A percentile compares a stretch with the other conserved stretches of the same genome.
Evolutionary conservation across 2,113 vertebrate species (phyloP).

Genomic region (Shinisaurus crocodilurus): DNA sequence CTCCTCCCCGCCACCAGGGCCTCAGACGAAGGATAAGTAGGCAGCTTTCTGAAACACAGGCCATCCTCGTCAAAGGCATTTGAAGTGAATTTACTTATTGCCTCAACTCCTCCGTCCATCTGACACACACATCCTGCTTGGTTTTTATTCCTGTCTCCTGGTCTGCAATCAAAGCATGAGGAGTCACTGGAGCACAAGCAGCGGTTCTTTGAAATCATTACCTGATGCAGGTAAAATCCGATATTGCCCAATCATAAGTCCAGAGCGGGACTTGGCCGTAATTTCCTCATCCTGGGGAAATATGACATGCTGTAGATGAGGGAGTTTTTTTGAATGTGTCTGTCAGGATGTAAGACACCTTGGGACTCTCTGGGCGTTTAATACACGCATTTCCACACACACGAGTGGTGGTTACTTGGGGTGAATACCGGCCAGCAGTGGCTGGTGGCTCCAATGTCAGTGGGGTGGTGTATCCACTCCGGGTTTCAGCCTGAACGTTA

Average conservation of each 20-base stretch:
- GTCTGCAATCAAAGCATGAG: conserved; percentile 30
- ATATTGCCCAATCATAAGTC: not conserved
- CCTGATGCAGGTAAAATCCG: not conserved
- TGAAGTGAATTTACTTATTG: conserved; percentile 53
- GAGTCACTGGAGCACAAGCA: conserved; percentile 45
- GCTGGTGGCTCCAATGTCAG: no score
- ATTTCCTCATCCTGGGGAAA: not conserved
- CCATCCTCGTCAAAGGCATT: conserved; percentile 3
- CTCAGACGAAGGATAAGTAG: fast-evolving
- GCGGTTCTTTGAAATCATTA: conserved; percentile 38
- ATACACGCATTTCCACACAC: not conserved
- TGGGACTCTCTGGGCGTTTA: not conserved
- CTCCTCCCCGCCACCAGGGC: not conserved
- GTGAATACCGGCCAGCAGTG: not conserved
- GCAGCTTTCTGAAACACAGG: not conserved
- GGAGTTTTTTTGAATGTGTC: not conserved
- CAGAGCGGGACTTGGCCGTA: not conserved
- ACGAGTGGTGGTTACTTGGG: not conserved
- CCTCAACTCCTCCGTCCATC: not conserved
- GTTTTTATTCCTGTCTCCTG: not conserved
- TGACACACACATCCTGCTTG: conserved; percentile 35
- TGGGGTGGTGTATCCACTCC: no score
- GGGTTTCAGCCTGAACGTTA: no score
- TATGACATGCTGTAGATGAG: not conserved
- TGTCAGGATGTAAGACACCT: not conserved